A percentile compares a stretch with the other conserved stretches of the same genome.
Conservation (phyloP, 1,140 invertebrate genomes). For the Drosophila mayri region DNA sequence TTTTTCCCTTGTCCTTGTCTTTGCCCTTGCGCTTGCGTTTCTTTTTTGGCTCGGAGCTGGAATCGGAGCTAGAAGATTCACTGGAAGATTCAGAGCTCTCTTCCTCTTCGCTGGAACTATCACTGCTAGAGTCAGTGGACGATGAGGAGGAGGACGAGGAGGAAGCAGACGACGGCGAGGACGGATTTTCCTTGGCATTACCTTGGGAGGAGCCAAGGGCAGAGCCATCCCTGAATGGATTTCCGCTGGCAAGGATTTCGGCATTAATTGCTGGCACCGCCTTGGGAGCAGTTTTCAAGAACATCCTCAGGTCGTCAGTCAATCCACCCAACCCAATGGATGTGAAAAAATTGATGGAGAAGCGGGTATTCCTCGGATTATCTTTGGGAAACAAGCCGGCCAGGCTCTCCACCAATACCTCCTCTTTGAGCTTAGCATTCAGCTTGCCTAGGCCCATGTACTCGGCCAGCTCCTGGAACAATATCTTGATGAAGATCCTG, state of each 20-base stretch:
- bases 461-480: slow-evolving; percentile 98
- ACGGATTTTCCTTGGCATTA: not conserved
- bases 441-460: slow-evolving; percentile 97
- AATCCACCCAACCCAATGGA: slow-evolving; percentile 98
- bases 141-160: slow-evolving; percentile 28
- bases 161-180: slow-evolving; percentile 13
- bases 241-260: slow-evolving; percentile 62
- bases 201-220: slow-evolving; percentile 6
- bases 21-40: slow-evolving; percentile 59
- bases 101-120: slow-evolving; percentile 32
- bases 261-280: slow-evolving; percentile 79
- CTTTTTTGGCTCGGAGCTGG: slow-evolving; percentile 38
- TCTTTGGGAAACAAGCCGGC: slow-evolving; percentile 97
- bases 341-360: slow-evolving; percentile 99
- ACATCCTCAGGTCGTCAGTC: slow-evolving; percentile 96
- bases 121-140: slow-evolving; percentile 32
- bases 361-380: slow-evolving; percentile 98
- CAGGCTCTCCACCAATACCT: slow-evolving; percentile 94
- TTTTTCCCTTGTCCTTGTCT: slow-evolving; percentile 50
- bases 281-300: slow-evolving; percentile 94
- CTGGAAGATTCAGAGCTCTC: slow-evolving; percentile 40
- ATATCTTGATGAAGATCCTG: slow-evolving; percentile 98
- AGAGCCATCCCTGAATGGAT: slow-evolving; percentile 59
- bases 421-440: slow-evolving; percentile 95
- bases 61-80: slow-evolving; percentile 50